A percentile compares a stretch with the other conserved stretches of the same genome.
Evolutionary conservation across 1,140 invertebrate genomes (phyloP).

Genomic region (Bacillus rossius): DNA sequence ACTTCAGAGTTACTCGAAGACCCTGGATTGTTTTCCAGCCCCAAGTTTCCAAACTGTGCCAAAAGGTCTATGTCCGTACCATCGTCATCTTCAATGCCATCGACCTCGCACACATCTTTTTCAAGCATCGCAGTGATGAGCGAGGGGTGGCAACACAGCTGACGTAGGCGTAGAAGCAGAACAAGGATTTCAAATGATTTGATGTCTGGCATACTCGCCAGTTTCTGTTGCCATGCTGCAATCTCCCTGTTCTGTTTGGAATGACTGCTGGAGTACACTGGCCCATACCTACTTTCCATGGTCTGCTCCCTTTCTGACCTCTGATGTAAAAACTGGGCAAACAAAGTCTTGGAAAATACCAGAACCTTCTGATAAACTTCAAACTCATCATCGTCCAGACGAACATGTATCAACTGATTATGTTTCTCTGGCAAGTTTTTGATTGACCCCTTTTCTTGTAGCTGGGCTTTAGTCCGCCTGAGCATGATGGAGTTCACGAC

Average conservation of each 20-base stretch:
- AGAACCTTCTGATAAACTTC: conserved; percentile 68
- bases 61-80: conserved; percentile 50
- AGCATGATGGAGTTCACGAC: conserved; percentile 78
- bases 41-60: conserved; percentile 52
- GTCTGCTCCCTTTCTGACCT: conserved; percentile 57
- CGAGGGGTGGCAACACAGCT: conserved; percentile 84
- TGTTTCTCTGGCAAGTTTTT: conserved; percentile 59
- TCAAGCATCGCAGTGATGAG: conserved; percentile 54
- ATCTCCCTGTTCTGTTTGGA: conserved; percentile 12
- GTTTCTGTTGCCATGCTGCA: conserved; percentile 51
- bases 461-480: conserved; percentile 74
- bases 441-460: conserved; percentile 53
- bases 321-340: conserved; percentile 69
- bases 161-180: conserved; percentile 73
- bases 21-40: conserved; percentile 35
- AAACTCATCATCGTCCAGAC: conserved; percentile 63
- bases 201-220: conserved; percentile 41
- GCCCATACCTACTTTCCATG: conserved; percentile 14
- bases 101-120: conserved; percentile 34
- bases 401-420: conserved; percentile 49
- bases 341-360: conserved; percentile 55
- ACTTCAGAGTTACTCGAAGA: neutral
- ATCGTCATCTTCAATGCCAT: conserved; percentile 31
- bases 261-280: conserved; percentile 31
- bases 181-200: conserved; percentile 74